Conservation (phyloP, 2,113 vertebrate species). For the Colinus virginianus region DNA sequence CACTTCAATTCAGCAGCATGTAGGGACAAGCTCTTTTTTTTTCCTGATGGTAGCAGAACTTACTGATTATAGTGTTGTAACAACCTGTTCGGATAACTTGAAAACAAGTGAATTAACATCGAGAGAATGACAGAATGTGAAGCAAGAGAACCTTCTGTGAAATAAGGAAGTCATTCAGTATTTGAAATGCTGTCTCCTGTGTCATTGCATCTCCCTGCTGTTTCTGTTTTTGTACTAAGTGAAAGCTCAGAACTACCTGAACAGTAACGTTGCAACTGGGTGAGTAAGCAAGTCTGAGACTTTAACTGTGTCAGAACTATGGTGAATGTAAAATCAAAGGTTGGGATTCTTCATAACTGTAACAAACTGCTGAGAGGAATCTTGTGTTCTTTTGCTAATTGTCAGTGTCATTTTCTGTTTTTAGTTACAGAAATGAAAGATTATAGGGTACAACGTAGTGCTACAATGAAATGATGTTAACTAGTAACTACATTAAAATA, state of each 20-base stretch:
- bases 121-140: neutral
- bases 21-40: neutral
- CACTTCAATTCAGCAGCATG: neutral
- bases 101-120: neutral
- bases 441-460: rapidly evolving
- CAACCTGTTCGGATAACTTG: neutral
- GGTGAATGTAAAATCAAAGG: neutral
- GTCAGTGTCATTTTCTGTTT: neutral
- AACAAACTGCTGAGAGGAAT: neutral
- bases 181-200: neutral
- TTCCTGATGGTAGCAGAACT: neutral
- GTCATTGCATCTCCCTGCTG: neutral
- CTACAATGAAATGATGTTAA: neutral
- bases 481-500: neutral
- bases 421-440: too few relatives aligned
- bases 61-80: neutral
- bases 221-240: neutral
- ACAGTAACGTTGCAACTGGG: neutral
- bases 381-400: neutral
- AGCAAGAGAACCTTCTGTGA: neutral
- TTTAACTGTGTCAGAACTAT: neutral
- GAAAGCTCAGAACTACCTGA: neutral
- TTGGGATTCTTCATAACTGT: neutral
- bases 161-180: neutral
- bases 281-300: neutral